Evolutionary conservation across 2,797 vertebrate genomes (phyloP).

Genomic region (Parotocinclus haroldoi): DNA sequence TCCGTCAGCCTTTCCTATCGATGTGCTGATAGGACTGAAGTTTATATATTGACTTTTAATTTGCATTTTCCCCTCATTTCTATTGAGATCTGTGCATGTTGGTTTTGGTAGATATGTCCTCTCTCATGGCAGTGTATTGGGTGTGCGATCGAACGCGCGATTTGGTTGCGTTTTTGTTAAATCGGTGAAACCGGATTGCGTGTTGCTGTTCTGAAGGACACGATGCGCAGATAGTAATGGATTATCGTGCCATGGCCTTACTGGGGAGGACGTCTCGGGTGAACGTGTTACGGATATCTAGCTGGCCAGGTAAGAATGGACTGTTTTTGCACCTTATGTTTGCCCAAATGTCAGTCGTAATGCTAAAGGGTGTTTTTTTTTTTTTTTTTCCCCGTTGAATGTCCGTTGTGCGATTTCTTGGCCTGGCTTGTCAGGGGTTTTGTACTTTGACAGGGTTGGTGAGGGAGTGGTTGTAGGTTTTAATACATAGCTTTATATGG

Average conservation of each 20-base stretch:
- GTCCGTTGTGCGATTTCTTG: background rate
- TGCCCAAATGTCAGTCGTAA: slow-evolving; percentile 26
- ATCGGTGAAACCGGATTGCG: background rate
- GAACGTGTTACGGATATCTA: slow-evolving; percentile 11
- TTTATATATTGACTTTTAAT: too few species aligned
- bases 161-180: background rate
- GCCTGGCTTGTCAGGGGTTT: slow-evolving; percentile 24
- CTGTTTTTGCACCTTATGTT: slow-evolving; percentile 47
- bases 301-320: slow-evolving; percentile 12
- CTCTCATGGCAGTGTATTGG: background rate
- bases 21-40: background rate
- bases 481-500: slow-evolving; percentile 58
- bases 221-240: slow-evolving; percentile 25
- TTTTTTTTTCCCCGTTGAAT: background rate
- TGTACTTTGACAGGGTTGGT: slow-evolving; percentile 57
- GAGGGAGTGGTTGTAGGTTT: slow-evolving; percentile 40
- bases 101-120: background rate
- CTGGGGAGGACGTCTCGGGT: slow-evolving; percentile 12
- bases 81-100: background rate
- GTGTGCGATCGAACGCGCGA: slow-evolving; percentile 2
- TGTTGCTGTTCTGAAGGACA: slow-evolving; percentile 6
- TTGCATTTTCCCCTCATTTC: background rate
- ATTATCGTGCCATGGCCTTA: slow-evolving; percentile 25
- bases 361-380: background rate
- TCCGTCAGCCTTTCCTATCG: background rate